These are phyloP conservation scores for Liasis olivaceus DNA, from an alignment of 2,797 vertebrate species.

Conservation along the genomic window DNA sequence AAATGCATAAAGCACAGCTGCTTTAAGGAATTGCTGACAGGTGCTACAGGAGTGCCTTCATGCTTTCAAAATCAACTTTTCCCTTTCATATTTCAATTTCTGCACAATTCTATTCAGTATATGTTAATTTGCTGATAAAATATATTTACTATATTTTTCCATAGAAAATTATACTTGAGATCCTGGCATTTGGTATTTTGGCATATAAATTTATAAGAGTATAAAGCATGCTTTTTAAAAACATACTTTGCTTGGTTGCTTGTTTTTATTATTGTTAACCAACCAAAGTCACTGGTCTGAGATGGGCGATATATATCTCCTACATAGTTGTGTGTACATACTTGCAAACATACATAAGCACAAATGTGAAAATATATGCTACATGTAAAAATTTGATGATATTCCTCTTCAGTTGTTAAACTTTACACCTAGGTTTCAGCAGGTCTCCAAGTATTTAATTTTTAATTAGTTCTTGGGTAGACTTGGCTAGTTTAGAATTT, in stretches of 20 bases:
- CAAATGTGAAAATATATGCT: neutral
- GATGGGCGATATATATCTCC: too few relatives aligned
- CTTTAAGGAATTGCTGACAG: neutral
- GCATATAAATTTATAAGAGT: too few relatives aligned
- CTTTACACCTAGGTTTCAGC: neutral
- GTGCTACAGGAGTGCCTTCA: neutral
- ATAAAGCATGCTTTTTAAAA: neutral
- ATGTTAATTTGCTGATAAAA: neutral
- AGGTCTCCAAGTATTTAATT: neutral
- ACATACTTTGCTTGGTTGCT: too few relatives aligned
- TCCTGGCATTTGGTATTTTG: neutral
- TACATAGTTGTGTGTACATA: neutral
- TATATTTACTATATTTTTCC: neutral
- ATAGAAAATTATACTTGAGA: neutral
- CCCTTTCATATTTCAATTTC: neutral
- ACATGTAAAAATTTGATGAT: neutral
- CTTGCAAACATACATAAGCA: neutral
- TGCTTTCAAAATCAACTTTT: neutral
- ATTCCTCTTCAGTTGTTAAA: neutral
- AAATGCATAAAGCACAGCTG: neutral
- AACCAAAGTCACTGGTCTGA: too few relatives aligned
- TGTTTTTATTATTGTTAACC: too few relatives aligned
- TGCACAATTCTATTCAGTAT: neutral
- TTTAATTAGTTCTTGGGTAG: neutral
- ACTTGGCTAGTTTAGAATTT: neutral